A percentile compares a stretch with the other conserved stretches of the same genome.
phyloP scores from a whole-genome alignment of 2,797 vertebrate species.

The Urosaurus nigricauda region DNA sequence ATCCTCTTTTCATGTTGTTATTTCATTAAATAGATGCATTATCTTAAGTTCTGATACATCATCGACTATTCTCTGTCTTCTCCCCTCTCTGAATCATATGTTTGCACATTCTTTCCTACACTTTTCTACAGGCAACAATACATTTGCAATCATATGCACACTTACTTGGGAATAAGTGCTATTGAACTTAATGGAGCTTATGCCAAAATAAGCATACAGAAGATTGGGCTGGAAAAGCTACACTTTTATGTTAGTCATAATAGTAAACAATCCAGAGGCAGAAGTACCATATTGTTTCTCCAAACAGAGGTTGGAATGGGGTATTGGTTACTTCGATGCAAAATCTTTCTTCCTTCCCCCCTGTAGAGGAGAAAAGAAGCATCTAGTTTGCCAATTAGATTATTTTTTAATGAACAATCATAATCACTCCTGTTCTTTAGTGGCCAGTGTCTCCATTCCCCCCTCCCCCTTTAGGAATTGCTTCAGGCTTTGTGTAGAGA shows the following conservation, averaged over 20 bases:
- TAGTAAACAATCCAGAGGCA: background rate
- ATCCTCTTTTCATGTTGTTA: background rate
- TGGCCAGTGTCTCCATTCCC: background rate
- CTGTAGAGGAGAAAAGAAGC: too few species aligned
- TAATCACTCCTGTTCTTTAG: background rate
- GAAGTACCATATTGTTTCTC: background rate
- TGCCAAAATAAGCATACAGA: background rate
- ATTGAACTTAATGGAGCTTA: background rate
- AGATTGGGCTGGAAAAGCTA: background rate
- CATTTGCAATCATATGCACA: background rate
- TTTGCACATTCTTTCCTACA: background rate
- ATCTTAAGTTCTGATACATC: background rate
- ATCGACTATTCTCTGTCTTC: background rate
- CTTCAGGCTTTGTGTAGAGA: background rate
- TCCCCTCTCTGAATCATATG: background rate
- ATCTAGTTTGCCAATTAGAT: background rate
- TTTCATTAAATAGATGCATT: background rate
- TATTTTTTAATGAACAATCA: background rate
- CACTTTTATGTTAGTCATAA: background rate
- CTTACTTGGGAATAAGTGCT: too few species aligned
- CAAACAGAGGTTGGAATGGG: background rate
- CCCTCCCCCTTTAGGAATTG: background rate
- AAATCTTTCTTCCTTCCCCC: too few species aligned
- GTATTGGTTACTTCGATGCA: background rate
- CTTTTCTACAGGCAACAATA: background rate